A percentile compares a stretch with the other conserved stretches of the same genome.
phyloP scores from a whole-genome alignment of 2,113 vertebrate genomes.

The Vidua macroura region DNA sequence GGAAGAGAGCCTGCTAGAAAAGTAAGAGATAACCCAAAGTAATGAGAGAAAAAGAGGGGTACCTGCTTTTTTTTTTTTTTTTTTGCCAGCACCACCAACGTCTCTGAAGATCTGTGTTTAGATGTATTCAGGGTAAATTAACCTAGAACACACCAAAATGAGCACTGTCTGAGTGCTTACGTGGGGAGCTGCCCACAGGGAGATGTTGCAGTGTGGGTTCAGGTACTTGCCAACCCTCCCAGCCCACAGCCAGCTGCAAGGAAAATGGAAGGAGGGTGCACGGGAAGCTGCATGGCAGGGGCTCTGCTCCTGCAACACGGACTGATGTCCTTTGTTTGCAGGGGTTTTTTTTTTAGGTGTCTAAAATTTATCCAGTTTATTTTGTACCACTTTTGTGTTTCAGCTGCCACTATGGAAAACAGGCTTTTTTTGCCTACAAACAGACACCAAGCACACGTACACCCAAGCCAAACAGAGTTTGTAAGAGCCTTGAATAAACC shows the following conservation, averaged over 20 bases:
- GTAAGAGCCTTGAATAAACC: background rate
- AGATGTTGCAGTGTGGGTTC: background rate
- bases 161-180: background rate
- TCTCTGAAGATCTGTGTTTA: background rate
- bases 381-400: background rate
- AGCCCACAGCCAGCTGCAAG: background rate
- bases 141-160: background rate
- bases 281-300: fast-evolving
- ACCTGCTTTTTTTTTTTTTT: background rate
- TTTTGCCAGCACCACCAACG: background rate
- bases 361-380: background rate
- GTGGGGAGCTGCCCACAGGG: background rate
- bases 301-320: background rate
- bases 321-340: background rate
- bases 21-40: background rate
- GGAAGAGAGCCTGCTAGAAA: background rate
- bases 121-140: background rate
- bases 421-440: background rate
- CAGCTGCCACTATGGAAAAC: background rate
- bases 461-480: background rate
- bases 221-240: background rate
- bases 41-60: background rate
- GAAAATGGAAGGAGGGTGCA: background rate
- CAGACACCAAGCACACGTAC: background rate
- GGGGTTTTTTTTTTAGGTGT: background rate